These are phyloP conservation scores for Stichopus chloronotus DNA, from an alignment of 35 echinoderm and acorn worm species.

Conservation along the genomic window DNA sequence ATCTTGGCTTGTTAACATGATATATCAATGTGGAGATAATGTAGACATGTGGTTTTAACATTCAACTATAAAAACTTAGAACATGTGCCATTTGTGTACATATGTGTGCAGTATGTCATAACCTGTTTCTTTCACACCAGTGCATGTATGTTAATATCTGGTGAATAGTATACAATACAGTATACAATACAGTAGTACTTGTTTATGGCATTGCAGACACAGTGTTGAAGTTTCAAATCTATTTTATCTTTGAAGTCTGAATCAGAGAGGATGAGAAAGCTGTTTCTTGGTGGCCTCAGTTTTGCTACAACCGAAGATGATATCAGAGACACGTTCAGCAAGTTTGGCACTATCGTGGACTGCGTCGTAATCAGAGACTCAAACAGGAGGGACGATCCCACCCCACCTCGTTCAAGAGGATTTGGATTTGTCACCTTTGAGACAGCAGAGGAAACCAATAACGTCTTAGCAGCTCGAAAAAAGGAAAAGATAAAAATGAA, in stretches of 20 bases:
- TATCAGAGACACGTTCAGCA: neutral
- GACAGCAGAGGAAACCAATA: neutral
- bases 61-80: too few species aligned
- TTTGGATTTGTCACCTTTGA: conserved; percentile 43
- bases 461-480: conserved; percentile 4
- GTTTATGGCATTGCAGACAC: too few species aligned
- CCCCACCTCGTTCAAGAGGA: conserved; percentile 18
- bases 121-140: too few species aligned
- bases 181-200: too few species aligned
- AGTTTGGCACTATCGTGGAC: conserved; percentile 31
- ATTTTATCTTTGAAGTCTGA: conserved; percentile 1
- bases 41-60: too few species aligned
- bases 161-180: too few species aligned
- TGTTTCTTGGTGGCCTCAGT: conserved; percentile 51
- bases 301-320: conserved; percentile 45
- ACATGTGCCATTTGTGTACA: too few species aligned
- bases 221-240: too few species aligned
- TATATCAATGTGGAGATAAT: too few species aligned
- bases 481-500: conserved; percentile 29
- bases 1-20: too few species aligned
- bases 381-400: neutral
- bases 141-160: too few species aligned
- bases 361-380: conserved; percentile 17
- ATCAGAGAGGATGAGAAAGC: conserved; percentile 40
- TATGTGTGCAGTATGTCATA: too few species aligned